Evolutionary conservation across 2,797 vertebrate species (phyloP).

Genomic region (Cossypha polioptera): DNA sequence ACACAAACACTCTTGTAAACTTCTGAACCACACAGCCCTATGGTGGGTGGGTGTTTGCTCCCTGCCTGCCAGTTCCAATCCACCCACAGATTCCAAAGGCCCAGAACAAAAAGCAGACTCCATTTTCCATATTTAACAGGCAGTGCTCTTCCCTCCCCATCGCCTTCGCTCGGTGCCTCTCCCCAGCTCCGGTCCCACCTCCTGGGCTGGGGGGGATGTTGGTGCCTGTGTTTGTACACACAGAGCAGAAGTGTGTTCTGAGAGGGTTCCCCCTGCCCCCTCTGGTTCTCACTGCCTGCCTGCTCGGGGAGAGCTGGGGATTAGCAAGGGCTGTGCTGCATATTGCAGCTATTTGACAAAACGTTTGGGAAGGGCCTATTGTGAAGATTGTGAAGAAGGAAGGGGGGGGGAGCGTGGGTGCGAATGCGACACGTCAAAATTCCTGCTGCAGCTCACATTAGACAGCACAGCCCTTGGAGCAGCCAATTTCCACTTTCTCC

Average conservation of each 20-base stretch:
- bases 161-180: background rate
- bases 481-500: background rate
- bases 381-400: background rate
- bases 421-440: background rate
- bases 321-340: background rate
- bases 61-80: constrained; percentile 70
- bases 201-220: background rate
- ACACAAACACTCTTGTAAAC: constrained; percentile 73
- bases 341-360: background rate
- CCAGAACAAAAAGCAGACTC: constrained; percentile 64
- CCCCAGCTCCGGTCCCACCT: background rate
- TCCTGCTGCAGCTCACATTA: background rate
- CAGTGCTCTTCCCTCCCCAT: background rate
- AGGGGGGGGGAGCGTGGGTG: background rate
- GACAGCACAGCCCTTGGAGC: background rate
- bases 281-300: background rate
- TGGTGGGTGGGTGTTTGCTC: constrained; percentile 70
- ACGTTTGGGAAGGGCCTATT: background rate
- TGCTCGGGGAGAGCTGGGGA: background rate
- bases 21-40: constrained; percentile 72
- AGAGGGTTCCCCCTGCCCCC: background rate
- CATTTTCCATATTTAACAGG: constrained; percentile 56
- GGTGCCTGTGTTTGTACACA: background rate
- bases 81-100: constrained; percentile 72
- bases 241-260: background rate